Percentiles rank a stretch among this genome's conserved stretches.
Evolutionary conservation across 2,888 invertebrate genomes (phyloP).

Genomic region (Eurytoma adleriae): DNA sequence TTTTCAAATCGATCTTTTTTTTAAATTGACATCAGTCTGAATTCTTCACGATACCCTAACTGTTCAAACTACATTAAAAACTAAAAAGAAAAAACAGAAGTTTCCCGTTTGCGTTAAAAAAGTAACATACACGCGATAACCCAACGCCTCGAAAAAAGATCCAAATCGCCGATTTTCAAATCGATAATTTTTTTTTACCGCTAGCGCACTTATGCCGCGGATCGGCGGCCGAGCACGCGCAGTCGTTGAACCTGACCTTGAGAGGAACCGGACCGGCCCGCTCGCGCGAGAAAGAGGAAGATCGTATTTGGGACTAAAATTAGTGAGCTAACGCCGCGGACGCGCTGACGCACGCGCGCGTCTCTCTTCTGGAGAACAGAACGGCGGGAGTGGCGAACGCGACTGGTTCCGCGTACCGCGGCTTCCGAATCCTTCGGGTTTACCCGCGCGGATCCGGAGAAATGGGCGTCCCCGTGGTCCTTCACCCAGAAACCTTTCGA

Average conservation of each 20-base stretch:
- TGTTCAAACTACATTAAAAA: too few species aligned
- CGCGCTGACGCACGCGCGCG: neutral
- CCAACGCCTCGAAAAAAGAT: too few species aligned
- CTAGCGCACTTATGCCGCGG: neutral
- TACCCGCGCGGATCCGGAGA: slow-evolving; percentile 1
- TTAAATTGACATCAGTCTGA: too few species aligned
- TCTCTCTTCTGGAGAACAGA: neutral
- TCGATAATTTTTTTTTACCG: too few species aligned
- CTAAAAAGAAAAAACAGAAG: too few species aligned
- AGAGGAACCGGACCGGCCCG: slow-evolving; percentile 56
- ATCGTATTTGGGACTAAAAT: neutral
- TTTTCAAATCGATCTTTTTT: too few species aligned
- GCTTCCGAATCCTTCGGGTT: slow-evolving; percentile 27
- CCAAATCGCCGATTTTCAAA: too few species aligned
- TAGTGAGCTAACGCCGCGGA: neutral
- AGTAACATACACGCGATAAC: too few species aligned
- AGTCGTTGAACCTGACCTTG: slow-evolving; percentile 68
- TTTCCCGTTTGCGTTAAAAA: too few species aligned
- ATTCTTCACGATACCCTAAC: too few species aligned
- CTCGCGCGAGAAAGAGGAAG: neutral
- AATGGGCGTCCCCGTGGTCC: too few species aligned
- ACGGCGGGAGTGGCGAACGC: neutral
- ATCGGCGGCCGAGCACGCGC: slow-evolving; percentile 12
- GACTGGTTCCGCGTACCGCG: slow-evolving; percentile 7
- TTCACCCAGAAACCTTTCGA: too few species aligned